phyloP scores from a whole-genome alignment of 1,140 invertebrate genomes.

The Apocrypta bakeri region DNA sequence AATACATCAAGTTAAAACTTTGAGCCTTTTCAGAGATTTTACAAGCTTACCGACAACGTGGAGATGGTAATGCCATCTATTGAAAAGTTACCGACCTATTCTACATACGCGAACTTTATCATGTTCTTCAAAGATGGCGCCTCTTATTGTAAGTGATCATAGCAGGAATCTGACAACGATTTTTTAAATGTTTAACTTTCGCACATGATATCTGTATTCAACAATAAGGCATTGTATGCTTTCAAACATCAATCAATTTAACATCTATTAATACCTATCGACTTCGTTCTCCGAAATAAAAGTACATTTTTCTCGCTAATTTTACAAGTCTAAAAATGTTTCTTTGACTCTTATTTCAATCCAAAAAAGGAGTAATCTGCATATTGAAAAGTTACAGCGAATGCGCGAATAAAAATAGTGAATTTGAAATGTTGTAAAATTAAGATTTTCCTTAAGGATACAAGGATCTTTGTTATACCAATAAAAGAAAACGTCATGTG shows the following conservation, averaged over 20 bases:
- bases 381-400: too few species aligned
- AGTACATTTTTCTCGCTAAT: too few species aligned
- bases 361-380: too few species aligned
- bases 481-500: neutral
- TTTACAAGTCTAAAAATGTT: neutral
- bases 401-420: too few species aligned
- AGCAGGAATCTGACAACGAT: constrained; percentile 20
- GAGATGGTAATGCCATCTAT: constrained; percentile 41
- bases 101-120: neutral
- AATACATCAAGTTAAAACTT: neutral
- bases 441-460: neutral
- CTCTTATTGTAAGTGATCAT: neutral
- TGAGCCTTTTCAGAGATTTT: neutral
- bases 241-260: too few species aligned
- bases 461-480: neutral
- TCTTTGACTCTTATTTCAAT: neutral
- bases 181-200: neutral
- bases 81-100: constrained; percentile 17
- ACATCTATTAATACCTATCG: too few species aligned
- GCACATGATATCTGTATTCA: neutral
- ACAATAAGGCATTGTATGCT: too few species aligned
- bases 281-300: too few species aligned
- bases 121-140: constrained; percentile 37
- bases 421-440: too few species aligned
- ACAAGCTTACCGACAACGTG: neutral